A percentile compares a stretch with the other conserved stretches of the same genome.
These are phyloP conservation scores for Acheta domesticus DNA, from an alignment of 2,888 invertebrate genomes.

Conservation along the genomic window DNA sequence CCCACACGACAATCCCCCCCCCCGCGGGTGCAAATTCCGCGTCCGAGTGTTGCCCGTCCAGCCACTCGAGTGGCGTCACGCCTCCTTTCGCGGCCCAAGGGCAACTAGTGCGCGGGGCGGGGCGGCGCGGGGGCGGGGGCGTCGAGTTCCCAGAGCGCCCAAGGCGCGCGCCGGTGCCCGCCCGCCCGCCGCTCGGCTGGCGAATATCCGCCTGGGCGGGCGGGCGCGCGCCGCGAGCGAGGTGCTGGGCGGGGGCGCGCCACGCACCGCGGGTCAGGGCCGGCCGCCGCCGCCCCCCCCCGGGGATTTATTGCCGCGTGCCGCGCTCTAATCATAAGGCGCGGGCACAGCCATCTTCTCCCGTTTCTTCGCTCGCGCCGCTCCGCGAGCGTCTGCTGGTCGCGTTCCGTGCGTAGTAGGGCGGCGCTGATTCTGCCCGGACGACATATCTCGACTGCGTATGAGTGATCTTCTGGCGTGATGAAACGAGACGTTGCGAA, in stretches of 20 bases:
- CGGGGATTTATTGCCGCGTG: neutral
- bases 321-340: neutral
- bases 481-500: too few species aligned
- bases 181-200: neutral
- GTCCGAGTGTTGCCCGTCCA: too few species aligned
- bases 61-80: too few species aligned
- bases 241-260: neutral
- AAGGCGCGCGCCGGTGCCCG: neutral
- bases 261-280: constrained; percentile 4
- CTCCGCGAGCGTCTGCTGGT: too few species aligned
- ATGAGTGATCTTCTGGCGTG: too few species aligned
- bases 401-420: too few species aligned
- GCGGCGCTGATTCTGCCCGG: too few species aligned
- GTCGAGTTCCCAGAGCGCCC: neutral
- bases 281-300: neutral
- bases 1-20: too few species aligned
- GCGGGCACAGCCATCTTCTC: neutral
- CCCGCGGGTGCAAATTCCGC: too few species aligned
- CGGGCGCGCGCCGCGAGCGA: neutral
- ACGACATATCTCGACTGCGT: too few species aligned
- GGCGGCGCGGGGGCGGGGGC: neutral
- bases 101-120: neutral
- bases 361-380: neutral
- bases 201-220: neutral
- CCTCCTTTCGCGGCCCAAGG: neutral